Evolutionary conservation across 2,113 vertebrate genomes (phyloP).

Genomic region (Xenopus laevis): DNA sequence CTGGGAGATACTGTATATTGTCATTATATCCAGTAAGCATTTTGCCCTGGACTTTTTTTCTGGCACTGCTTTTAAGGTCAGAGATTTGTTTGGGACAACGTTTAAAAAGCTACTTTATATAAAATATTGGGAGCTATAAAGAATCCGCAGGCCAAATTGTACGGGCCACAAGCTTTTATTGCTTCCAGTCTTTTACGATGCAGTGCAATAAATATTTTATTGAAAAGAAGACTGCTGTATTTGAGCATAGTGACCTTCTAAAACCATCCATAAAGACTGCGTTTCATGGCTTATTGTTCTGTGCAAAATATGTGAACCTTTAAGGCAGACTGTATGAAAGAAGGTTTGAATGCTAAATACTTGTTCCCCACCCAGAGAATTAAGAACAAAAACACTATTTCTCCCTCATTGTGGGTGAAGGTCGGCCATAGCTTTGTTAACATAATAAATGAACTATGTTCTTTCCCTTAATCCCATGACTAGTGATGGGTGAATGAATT

Average conservation of each 20-base stretch:
- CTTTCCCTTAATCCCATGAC: too few relatives aligned
- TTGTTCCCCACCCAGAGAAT: too few relatives aligned
- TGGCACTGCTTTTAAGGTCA: not conserved
- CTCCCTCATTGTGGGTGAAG: too few relatives aligned
- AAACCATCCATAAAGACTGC: not conserved
- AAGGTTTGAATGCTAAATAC: too few relatives aligned
- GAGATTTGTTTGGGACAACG: not conserved
- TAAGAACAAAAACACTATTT: too few relatives aligned
- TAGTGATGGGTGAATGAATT: too few relatives aligned
- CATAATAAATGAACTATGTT: too few relatives aligned
- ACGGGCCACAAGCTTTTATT: not conserved
- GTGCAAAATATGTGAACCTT: not conserved
- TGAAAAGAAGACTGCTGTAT: not conserved
- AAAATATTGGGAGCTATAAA: conserved; percentile 6
- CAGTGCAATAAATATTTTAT: conserved; percentile 4
- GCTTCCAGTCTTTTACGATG: not conserved
- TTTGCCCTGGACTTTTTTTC: not conserved
- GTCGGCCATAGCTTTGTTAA: too few relatives aligned
- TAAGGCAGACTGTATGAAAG: too few relatives aligned
- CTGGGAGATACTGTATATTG: too few relatives aligned
- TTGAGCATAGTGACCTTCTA: not conserved
- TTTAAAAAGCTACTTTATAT: not conserved
- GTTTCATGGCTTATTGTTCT: not conserved
- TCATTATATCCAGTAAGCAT: not conserved
- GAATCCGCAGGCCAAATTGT: not conserved